Base-by-base conservation (phyloP, 1,140 invertebrate species). In the Pogonomyrmex californicus region DNA sequence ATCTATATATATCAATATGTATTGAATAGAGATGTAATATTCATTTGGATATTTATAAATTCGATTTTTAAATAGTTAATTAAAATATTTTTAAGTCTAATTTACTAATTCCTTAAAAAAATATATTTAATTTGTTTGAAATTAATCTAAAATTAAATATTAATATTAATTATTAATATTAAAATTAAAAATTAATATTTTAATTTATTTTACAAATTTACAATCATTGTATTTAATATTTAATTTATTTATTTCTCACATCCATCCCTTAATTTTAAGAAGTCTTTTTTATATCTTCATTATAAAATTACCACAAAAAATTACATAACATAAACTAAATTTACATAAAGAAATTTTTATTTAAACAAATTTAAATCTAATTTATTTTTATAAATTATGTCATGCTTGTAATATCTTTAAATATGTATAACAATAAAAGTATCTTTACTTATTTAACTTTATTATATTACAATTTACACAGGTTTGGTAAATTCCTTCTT, bases 391-490 rank as follows among this genome's bases (percentile, higher is more conserved):
- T 38, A 10, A 54, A 54, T 10, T 49, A 41, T 7, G n/a, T 54
- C 36, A 4, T 44, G 1, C 2, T 23, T 23, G 14, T 38, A 9
- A 73, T n/a, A 71, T 36, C n/a, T 23, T 23, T 66, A 54, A 30
- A 73, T 83, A 60, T 60, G 1, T 66, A 79, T 71, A 56, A 58
- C 3, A 60, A 60, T 9, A 44, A 47, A 6, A 49, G 41, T 23
- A 23, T 23, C 6, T 70, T 17, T 56, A 70, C 54, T 49, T 47
- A 68, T 54, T 62, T 33, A 38, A 78, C 12, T 41, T 54, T 41
- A 12, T 73, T 73, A 41, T 68, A 12, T 41, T 82, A 73, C 54
- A 60, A 41, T 70, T 81, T 58, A 79, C 56, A 63, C 14, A 49
- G 3, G 58, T 70, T 56, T 81, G 51, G 49, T 70, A 2, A 23